phyloP scores from a whole-genome alignment of 2,888 invertebrate genomes.

The Xylota segnis region DNA sequence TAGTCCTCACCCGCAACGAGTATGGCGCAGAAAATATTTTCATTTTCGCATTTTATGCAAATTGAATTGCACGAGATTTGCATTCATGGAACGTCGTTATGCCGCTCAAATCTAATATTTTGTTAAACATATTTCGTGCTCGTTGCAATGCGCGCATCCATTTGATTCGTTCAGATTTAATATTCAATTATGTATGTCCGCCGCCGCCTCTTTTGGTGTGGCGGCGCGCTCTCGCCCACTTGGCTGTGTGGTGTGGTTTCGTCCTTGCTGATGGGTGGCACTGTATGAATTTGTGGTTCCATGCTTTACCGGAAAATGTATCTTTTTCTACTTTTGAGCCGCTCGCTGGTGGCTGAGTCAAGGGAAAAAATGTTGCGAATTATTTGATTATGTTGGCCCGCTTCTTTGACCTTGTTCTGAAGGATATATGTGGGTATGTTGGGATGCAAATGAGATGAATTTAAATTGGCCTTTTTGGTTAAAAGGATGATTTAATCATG shows the following conservation, averaged over 20 bases:
- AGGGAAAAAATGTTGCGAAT: slow-evolving; percentile 34
- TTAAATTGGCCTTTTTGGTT: slow-evolving; percentile 58
- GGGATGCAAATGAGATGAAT: slow-evolving; percentile 68
- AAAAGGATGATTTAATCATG: slow-evolving; percentile 59
- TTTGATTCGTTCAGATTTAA: slow-evolving; percentile 75
- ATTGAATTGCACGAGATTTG: slow-evolving; percentile 76
- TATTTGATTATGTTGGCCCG: slow-evolving; percentile 8
- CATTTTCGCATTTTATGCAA: slow-evolving; percentile 75
- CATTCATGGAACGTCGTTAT: slow-evolving; percentile 74
- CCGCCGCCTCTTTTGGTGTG: slow-evolving; percentile 45
- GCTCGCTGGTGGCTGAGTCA: neutral
- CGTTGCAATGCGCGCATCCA: slow-evolving; percentile 75
- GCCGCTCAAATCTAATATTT: slow-evolving; percentile 76
- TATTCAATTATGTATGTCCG: slow-evolving; percentile 71
- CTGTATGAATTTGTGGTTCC: slow-evolving; percentile 36
- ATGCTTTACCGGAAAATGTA: slow-evolving; percentile 23
- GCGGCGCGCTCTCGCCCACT: neutral
- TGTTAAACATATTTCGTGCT: slow-evolving; percentile 76
- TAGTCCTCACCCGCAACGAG: slow-evolving; percentile 54
- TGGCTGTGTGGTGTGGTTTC: neutral
- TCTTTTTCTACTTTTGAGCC: slow-evolving; percentile 11
- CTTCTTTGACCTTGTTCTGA: slow-evolving; percentile 59
- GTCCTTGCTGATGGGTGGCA: neutral
- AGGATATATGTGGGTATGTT: slow-evolving; percentile 23
- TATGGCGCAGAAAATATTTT: slow-evolving; percentile 57